These are phyloP conservation scores for Malacoraja senta DNA, from an alignment of 2,797 vertebrate genomes.

Conservation along the genomic window DNA sequence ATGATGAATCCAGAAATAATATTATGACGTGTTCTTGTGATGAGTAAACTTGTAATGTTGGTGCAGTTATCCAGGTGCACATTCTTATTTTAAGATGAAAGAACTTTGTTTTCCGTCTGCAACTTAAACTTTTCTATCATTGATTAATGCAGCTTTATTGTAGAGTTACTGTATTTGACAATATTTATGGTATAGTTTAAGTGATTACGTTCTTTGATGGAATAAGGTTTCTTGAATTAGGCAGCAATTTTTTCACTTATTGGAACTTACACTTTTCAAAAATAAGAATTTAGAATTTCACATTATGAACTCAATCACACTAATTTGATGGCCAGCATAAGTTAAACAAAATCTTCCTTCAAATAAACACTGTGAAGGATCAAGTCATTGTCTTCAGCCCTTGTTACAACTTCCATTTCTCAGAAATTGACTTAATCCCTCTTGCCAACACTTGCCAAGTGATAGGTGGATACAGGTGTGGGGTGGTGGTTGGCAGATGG, in stretches of 20 bases:
- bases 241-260: background rate
- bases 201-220: background rate
- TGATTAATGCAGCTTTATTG: constrained; percentile 19
- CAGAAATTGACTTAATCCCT: no score
- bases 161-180: constrained; percentile 9
- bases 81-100: background rate
- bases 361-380: no score
- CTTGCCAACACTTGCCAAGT: no score
- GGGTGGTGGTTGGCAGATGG: no score
- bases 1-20: background rate
- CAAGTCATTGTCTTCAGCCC: no score
- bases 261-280: background rate
- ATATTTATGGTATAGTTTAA: background rate
- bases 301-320: no score
- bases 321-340: no score
- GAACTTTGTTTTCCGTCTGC: background rate
- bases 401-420: no score
- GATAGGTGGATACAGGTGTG: no score
- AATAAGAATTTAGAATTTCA: no score
- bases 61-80: background rate
- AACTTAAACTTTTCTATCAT: background rate
- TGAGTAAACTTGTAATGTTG: background rate
- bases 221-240: background rate
- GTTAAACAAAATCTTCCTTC: no score
- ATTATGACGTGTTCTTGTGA: background rate